Evolutionary conservation across 2,888 invertebrate species (phyloP).

Genomic region (Ptychoptera albimana): DNA sequence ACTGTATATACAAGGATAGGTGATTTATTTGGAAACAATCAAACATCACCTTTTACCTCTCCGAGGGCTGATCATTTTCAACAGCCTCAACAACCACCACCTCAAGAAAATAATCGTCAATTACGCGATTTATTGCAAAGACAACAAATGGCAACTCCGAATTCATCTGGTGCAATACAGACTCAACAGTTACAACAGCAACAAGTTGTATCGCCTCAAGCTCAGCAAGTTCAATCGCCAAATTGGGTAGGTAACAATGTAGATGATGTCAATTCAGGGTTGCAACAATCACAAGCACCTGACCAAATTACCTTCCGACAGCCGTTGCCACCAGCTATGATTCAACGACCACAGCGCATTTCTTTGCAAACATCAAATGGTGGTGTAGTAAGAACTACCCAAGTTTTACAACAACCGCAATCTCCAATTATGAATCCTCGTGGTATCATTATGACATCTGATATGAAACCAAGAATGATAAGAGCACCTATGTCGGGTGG

Average conservation of each 20-base stretch:
- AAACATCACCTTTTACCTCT: conserved; percentile 30
- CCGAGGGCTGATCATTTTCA: conserved; percentile 19
- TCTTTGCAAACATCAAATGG: conserved; percentile 3
- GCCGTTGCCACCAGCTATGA: conserved; percentile 44
- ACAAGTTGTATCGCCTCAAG: background rate
- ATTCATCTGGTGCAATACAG: background rate
- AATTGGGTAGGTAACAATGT: background rate
- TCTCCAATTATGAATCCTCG: conserved; percentile 5
- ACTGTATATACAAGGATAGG: conserved; percentile 15
- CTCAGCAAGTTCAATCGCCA: background rate
- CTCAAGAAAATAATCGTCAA: conserved; percentile 48
- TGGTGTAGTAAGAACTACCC: conserved; percentile 6
- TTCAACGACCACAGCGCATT: conserved; percentile 26
- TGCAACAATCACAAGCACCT: conserved; percentile 14
- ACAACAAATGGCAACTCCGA: conserved; percentile 37
- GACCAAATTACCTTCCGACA: conserved; percentile 51
- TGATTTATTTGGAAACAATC: conserved; percentile 9
- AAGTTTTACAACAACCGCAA: conserved; percentile 1
- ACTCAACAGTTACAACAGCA: background rate
- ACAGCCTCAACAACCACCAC: conserved; percentile 6
- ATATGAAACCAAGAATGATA: conserved; percentile 20
- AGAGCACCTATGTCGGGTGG: conserved; percentile 12
- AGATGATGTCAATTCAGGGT: background rate
- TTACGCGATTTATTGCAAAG: conserved; percentile 65
- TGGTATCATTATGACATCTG: conserved; percentile 14